Conservation (phyloP, 2,113 vertebrate species). For the Tautogolabrus adspersus region DNA sequence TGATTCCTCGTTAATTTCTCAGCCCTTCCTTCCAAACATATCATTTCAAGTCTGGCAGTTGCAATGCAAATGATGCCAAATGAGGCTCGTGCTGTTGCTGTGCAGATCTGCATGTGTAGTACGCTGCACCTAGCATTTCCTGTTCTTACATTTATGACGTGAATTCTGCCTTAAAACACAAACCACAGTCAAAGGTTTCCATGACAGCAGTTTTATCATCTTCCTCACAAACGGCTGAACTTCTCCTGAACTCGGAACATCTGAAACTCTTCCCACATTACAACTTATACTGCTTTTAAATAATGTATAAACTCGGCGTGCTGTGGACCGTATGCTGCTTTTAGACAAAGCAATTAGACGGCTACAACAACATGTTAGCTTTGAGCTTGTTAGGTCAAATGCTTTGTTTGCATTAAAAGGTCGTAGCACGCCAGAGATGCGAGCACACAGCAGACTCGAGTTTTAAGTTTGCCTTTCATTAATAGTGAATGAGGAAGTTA, state of each 20-base stretch:
- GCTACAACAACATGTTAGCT: background rate
- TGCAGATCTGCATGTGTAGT: background rate
- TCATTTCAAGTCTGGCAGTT: constrained; percentile 27
- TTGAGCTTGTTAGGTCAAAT: background rate
- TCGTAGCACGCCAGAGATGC: background rate
- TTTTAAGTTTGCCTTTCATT: background rate
- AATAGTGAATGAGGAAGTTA: background rate
- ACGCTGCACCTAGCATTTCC: background rate
- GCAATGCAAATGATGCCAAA: constrained; percentile 16
- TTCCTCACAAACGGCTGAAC: background rate
- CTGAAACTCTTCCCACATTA: background rate
- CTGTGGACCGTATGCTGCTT: background rate
- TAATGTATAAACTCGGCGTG: background rate
- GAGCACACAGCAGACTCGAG: background rate
- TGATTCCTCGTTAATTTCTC: constrained; percentile 57
- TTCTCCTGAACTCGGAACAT: background rate
- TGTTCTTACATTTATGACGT: background rate
- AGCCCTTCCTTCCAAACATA: constrained; percentile 22
- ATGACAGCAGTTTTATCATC: background rate
- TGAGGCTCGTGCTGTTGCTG: background rate
- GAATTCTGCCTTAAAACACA: background rate
- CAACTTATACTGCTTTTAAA: background rate
- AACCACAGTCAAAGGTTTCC: background rate
- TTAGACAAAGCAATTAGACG: background rate
- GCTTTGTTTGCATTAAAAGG: background rate